Base-by-base conservation (phyloP, 2,797 vertebrate genomes). In the Acrocephalus scirpaceus region DNA sequence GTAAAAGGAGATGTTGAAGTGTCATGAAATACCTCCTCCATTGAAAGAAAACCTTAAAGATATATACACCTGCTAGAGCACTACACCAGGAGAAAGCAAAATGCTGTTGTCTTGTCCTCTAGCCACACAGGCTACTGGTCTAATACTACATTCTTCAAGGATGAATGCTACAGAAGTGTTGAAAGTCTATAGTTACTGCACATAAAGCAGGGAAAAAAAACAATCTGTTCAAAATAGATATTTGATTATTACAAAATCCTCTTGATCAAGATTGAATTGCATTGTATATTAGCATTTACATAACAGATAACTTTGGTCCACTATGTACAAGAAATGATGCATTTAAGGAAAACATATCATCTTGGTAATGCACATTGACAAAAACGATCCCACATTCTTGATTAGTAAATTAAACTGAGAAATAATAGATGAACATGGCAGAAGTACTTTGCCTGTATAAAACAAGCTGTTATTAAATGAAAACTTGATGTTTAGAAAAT, bases 371-470 rank as follows among this genome's bases (percentile, higher is more conserved):
- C 47, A 71, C 13, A 77, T 6, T 50, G 57, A 64, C 76, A 90
- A 73, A 67, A 81, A 78, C 14, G 16, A 74, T 65, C 25, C 5
- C 44, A 75, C 32, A 34, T 44, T 80, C 38, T 40, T 89, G 45
- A 84, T 79, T 71, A 96, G 67, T n/a, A 83, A 92, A 94, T 69
- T 56, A 54, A 83, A 40, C 15, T 64, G n/a, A 92, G 27, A 90
- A 92, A 69, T 57, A 89, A 64, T 1, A 75, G 21, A 90, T 27
- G 7, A 94, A 80, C 58, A 69, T 7, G 23, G 6, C 5, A 74
- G 29, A 81, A 78, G 30, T 66, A 67, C 11, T 93, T 19, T 53
- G 23, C 7, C 38, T 62, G 15, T 38, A 60, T 13, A 85, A 85
- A 94, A 48, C 5, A 87, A 56, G 17, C 16, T 66, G 21, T 23